Evolutionary conservation across 2,113 vertebrate genomes (phyloP).

Genomic region (Dicrurus megarhynchus): DNA sequence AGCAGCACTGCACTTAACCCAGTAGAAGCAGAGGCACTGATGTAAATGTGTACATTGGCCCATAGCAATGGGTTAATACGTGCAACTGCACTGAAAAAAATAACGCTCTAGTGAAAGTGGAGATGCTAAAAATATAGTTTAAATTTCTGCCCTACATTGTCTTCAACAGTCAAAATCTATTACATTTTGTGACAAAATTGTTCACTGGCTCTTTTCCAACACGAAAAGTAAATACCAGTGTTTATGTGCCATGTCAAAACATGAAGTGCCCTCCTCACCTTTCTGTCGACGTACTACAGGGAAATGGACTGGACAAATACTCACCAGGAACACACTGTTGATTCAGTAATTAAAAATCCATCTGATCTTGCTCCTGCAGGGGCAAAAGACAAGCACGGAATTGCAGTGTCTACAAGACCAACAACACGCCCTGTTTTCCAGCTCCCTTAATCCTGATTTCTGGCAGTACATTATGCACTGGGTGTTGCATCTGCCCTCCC

Average conservation of each 20-base stretch:
- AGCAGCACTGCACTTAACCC: not conserved
- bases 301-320: not conserved
- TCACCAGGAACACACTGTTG: not conserved
- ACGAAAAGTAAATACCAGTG: not conserved
- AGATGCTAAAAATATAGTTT: not conserved
- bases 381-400: not conserved
- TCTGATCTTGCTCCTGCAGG: not conserved
- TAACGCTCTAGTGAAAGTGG: not conserved
- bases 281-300: not conserved
- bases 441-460: not conserved
- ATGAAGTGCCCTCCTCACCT: not conserved
- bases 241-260: not conserved
- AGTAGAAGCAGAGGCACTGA: not conserved
- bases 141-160: not conserved
- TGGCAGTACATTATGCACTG: not conserved
- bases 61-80: not conserved
- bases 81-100: not conserved
- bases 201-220: not conserved
- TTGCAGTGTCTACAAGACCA: not conserved
- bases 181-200: not conserved
- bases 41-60: not conserved
- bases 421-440: not conserved
- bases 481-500: not conserved
- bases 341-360: not conserved
- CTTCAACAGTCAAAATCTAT: not conserved